Base-by-base conservation (phyloP, 2,888 invertebrate genomes). In the Acanthosoma haemorrhoidale region DNA sequence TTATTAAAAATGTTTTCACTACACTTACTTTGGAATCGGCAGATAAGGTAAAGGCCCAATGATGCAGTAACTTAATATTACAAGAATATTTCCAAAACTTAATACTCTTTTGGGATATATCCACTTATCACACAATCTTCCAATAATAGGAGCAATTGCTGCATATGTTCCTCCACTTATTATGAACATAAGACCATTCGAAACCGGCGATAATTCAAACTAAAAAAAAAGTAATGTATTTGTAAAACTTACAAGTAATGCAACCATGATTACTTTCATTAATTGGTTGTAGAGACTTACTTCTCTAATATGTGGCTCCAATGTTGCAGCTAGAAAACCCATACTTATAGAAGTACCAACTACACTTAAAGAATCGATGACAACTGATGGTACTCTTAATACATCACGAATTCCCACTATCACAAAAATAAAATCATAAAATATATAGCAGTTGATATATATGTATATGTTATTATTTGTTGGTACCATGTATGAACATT, bases 251-350 rank as follows among this genome's bases (percentile, higher is more conserved):
- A 41, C 5, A 5, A 9, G 9, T 32, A 9, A 4, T 32, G 41
- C 5, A 41, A n/a, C 41, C 41, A 4, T 31, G 16, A 59, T 32
- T 59, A 59, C 11, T 32, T 16, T 59, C 15, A 59, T 59, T 32
- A 13, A 59, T 31, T 59, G 1, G 2, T 16, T 59, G 15, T 58
- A 18, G 11, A 51, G 3, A 69, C 34, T 74, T 75, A 81, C 80
- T 73, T 78, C 77, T 72, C 80, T 74, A 1, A 86, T 77, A 77
- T 85, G 85, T 4, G 81, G 82, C 51, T 85, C 83, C 43, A 86
- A 76, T 0, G 85, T 84, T 0, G 85, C 84, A 29, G 84, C 82
- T 64, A 84, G 78, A 76, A 83, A 86, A 25, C 82, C 82, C 72
- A 81, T 79, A 59, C 79, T 79, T 34, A 79, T 77, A 5, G 81